A percentile compares a stretch with the other conserved stretches of the same genome.
These are phyloP conservation scores for cattle (Bos taurus) DNA, from an alignment of 2,113 vertebrate species.

Conservation along the genomic window ARS-UCD2.0 NC_037338.1:1493501-1494000, in stretches of 20 bases:
- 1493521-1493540: not conserved
- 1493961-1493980: not conserved
- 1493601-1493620: not conserved
- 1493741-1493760: fast-evolving
- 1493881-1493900: not conserved
- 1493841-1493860: not conserved
- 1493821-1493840: not conserved
- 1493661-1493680: not conserved
- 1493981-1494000: not conserved
- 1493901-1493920: not conserved
- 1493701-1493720: not conserved
- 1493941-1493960: not conserved
- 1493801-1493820: fast-evolving
- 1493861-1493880: not conserved
- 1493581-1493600: fast-evolving
- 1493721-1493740: not conserved
- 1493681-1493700: not conserved
- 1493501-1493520: not conserved
- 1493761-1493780: not conserved
- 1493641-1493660: not conserved
- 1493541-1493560: not conserved
- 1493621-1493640: not conserved
- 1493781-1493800: not conserved
- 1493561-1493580: not conserved
- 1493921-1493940: not conserved